These are phyloP conservation scores for Hiodon alosoides DNA, from an alignment of 2,113 vertebrate genomes.

Conservation along the genomic window DNA sequence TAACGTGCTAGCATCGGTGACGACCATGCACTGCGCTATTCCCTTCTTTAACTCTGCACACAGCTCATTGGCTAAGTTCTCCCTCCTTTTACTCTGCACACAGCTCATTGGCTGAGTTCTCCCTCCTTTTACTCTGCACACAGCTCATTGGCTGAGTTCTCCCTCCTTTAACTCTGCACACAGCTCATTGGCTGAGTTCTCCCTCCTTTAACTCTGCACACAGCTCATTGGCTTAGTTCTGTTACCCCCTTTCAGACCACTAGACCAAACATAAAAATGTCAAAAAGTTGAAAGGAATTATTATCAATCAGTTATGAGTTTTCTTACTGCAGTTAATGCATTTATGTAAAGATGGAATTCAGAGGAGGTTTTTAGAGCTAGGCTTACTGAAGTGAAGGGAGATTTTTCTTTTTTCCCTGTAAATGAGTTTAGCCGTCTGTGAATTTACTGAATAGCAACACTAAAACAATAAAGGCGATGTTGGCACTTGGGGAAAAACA, in stretches of 20 bases:
- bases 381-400: neutral
- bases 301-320: neutral
- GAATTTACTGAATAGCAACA: neutral
- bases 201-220: no score
- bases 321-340: neutral
- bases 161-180: no score
- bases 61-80: no score
- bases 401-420: neutral
- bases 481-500: slow-evolving; percentile 23
- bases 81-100: no score
- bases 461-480: slow-evolving; percentile 2
- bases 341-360: slow-evolving; percentile 5
- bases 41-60: no score
- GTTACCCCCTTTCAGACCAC: no score
- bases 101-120: no score
- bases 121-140: no score
- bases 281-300: neutral
- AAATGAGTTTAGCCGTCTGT: slow-evolving; percentile 4
- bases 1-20: slow-evolving; percentile 21
- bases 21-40: slow-evolving; percentile 5
- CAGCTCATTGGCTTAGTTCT: no score
- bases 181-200: no score
- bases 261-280: neutral
- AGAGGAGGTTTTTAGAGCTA: neutral
- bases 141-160: no score